Percentiles rank a stretch among this genome's conserved stretches.
phyloP scores from a whole-genome alignment of 92 coral and sea anemone species.

The Isaurus tuberculatus region DNA sequence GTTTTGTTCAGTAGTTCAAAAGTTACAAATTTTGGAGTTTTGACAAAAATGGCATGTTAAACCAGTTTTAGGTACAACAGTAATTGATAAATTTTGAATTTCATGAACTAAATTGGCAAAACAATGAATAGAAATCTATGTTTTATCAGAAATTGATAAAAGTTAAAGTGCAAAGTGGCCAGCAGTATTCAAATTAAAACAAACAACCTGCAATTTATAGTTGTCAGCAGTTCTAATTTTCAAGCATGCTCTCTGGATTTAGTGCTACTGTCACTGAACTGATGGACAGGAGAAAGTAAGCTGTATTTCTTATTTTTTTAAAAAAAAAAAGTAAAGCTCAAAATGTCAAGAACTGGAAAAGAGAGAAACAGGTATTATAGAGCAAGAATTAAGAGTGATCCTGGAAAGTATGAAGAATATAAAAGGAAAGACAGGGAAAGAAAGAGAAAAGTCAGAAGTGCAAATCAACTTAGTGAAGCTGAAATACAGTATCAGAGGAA shows the following conservation, averaged over 20 bases:
- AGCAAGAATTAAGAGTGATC: not conserved
- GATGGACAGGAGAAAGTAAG: not conserved
- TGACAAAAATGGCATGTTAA: not conserved
- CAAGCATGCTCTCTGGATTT: not conserved
- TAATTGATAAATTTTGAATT: too few species aligned
- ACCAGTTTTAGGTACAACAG: not conserved
- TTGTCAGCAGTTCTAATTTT: not conserved
- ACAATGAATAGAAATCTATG: too few species aligned
- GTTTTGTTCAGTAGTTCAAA: not conserved
- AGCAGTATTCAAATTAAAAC: not conserved
- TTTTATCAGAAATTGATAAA: too few species aligned
- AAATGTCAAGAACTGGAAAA: conserved; percentile 9
- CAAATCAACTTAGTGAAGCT: conserved; percentile 1
- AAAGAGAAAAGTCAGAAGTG: not conserved
- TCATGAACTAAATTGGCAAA: too few species aligned
- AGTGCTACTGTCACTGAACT: not conserved
- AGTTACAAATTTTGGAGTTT: not conserved
- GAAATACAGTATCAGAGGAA: not conserved
- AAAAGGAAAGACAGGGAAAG: not conserved
- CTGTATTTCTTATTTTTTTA: not conserved
- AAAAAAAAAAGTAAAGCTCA: not conserved
- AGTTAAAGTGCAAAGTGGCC: not conserved
- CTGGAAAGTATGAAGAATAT: not conserved
- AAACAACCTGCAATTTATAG: not conserved
- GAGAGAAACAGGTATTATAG: not conserved